These are phyloP conservation scores for Ceyx erithaca DNA, from an alignment of 2,797 vertebrate species.

Conservation along the genomic window DNA sequence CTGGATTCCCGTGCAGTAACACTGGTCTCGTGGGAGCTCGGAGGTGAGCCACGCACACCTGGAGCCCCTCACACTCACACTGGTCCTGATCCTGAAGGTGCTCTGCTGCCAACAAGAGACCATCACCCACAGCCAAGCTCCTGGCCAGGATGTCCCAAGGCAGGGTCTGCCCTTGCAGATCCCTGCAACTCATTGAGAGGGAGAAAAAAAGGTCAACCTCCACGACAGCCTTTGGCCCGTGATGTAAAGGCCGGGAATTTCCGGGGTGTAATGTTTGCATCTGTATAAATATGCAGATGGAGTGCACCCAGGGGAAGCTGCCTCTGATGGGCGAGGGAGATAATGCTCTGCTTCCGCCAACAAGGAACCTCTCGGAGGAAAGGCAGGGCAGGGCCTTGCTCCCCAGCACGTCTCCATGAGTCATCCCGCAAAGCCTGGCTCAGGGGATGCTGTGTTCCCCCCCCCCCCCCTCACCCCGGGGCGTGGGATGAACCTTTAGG, in stretches of 20 bases:
- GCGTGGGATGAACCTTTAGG: not conserved
- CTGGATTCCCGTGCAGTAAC: accelerated
- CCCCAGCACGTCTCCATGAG: not conserved
- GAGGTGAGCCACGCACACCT: not conserved
- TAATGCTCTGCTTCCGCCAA: conserved; percentile 30
- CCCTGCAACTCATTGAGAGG: not conserved
- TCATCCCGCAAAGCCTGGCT: not conserved
- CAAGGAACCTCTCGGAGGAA: not conserved
- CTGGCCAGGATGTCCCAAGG: not conserved
- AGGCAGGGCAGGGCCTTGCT: not conserved
- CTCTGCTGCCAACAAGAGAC: accelerated
- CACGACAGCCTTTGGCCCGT: not conserved
- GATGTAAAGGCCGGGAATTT: conserved; percentile 38
- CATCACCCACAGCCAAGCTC: accelerated
- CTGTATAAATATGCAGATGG: not conserved
- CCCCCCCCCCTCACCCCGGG: too few species aligned
- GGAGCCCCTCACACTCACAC: accelerated
- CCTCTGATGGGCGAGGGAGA: conserved; percentile 41
- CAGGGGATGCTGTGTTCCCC: not conserved
- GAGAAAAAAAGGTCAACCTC: not conserved
- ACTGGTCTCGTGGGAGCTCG: not conserved
- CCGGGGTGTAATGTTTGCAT: conserved; percentile 39
- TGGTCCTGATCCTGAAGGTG: accelerated
- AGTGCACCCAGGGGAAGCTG: conserved; percentile 39
- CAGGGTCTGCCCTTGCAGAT: accelerated